Evolutionary conservation across 2,113 vertebrate species (phyloP).

Genomic region (Taurulus bubalis): DNA sequence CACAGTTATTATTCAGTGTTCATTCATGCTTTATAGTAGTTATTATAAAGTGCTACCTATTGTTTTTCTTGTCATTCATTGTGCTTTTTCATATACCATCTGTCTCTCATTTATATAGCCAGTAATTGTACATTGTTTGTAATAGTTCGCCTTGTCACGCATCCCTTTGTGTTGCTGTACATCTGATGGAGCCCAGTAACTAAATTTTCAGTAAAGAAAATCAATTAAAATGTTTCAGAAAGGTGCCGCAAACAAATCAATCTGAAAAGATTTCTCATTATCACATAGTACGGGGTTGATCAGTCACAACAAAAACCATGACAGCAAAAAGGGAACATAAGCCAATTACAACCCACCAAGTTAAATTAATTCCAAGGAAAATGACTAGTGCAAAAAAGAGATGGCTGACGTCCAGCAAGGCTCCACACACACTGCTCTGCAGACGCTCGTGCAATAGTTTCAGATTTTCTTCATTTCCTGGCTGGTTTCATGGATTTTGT

Average conservation of each 20-base stretch:
- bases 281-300: background rate
- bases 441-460: background rate
- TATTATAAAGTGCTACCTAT: too few relatives aligned
- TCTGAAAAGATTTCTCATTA: background rate
- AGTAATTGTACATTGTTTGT: background rate
- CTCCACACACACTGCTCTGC: background rate
- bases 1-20: too few relatives aligned
- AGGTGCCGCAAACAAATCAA: background rate
- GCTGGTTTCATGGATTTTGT: too few relatives aligned
- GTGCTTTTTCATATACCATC: slow-evolving; percentile 2
- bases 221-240: background rate
- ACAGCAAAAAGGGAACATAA: background rate
- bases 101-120: slow-evolving; percentile 1
- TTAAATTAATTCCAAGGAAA: background rate
- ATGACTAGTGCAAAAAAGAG: background rate
- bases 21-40: too few relatives aligned
- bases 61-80: slow-evolving; percentile 5
- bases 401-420: background rate
- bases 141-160: background rate
- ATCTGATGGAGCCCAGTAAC: background rate
- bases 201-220: background rate
- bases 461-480: background rate
- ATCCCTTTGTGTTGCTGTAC: background rate
- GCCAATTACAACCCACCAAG: background rate
- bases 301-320: background rate